Percentiles rank a stretch among this genome's conserved stretches.
Evolutionary conservation across 2,888 invertebrate species (phyloP).

Genomic region (Coelopa pilipes): DNA sequence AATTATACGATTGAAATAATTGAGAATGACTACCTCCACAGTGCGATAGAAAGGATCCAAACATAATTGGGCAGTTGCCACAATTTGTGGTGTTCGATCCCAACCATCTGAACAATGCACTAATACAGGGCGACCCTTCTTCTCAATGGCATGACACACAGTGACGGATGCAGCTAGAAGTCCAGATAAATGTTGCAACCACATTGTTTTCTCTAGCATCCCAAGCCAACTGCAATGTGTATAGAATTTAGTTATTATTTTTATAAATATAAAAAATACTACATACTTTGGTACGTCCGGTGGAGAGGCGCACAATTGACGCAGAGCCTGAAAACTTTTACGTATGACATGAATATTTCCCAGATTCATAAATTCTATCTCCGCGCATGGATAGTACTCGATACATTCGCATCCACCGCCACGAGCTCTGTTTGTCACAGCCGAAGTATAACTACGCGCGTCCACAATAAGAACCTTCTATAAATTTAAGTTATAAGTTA

Average conservation of each 20-base stretch:
- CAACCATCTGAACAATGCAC: slow-evolving; percentile 99
- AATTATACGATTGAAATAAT: background rate
- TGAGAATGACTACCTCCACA: slow-evolving; percentile 73
- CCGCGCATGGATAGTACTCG: slow-evolving; percentile 94
- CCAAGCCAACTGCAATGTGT: slow-evolving; percentile 82
- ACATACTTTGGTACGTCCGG: slow-evolving; percentile 82
- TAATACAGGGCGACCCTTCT: slow-evolving; percentile 87
- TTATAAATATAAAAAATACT: background rate
- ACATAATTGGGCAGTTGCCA: slow-evolving; percentile 89
- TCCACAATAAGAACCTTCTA: slow-evolving; percentile 91
- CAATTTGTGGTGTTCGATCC: slow-evolving; percentile 98
- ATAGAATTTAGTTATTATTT: background rate
- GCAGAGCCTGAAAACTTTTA: slow-evolving; percentile 88
- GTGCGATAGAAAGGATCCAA: slow-evolving; percentile 96
- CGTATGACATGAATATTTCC: slow-evolving; percentile 97
- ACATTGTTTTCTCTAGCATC: slow-evolving; percentile 86
- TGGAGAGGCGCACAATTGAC: slow-evolving; percentile 81
- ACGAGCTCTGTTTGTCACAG: slow-evolving; percentile 94
- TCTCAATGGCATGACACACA: slow-evolving; percentile 82
- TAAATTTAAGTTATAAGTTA: slow-evolving; percentile 35
- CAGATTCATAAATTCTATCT: slow-evolving; percentile 96
- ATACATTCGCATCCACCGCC: slow-evolving; percentile 97
- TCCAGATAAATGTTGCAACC: slow-evolving; percentile 91
- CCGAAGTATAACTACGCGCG: slow-evolving; percentile 95
- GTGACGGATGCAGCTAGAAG: slow-evolving; percentile 83